These are phyloP conservation scores for Morone chrysops DNA, from an alignment of 2,113 vertebrate genomes.

Conservation along the genomic window DNA sequence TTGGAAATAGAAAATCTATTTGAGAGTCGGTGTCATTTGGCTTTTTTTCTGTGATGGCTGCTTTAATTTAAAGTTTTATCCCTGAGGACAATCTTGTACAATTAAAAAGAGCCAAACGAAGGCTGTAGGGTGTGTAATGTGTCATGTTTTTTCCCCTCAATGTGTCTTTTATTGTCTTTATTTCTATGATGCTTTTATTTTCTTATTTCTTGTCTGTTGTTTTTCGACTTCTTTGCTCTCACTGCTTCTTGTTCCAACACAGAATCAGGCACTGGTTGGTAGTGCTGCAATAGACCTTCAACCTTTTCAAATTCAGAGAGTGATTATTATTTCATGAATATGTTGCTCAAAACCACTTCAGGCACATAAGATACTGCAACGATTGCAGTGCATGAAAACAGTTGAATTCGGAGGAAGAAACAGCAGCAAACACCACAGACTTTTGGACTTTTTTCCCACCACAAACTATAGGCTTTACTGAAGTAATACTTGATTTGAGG, in stretches of 20 bases:
- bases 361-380: neutral
- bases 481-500: too few relatives aligned
- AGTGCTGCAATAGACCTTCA: neutral
- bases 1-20: constrained; percentile 20
- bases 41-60: neutral
- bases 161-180: neutral
- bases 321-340: neutral
- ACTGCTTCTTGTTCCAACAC: neutral
- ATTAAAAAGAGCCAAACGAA: constrained; percentile 4
- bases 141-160: too few relatives aligned
- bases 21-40: constrained; percentile 3
- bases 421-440: neutral
- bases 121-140: too few relatives aligned
- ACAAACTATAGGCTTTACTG: neutral
- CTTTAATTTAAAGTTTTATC: neutral
- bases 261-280: neutral
- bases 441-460: neutral
- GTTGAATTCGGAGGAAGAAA: neutral
- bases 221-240: neutral
- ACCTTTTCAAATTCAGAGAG: neutral
- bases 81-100: neutral
- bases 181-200: neutral
- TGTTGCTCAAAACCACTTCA: neutral
- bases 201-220: neutral
- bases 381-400: neutral